A percentile compares a stretch with the other conserved stretches of the same genome.
Evolutionary conservation across 2,888 invertebrate species (phyloP).

Genomic region (Mimumesa dahlbomi): DNA sequence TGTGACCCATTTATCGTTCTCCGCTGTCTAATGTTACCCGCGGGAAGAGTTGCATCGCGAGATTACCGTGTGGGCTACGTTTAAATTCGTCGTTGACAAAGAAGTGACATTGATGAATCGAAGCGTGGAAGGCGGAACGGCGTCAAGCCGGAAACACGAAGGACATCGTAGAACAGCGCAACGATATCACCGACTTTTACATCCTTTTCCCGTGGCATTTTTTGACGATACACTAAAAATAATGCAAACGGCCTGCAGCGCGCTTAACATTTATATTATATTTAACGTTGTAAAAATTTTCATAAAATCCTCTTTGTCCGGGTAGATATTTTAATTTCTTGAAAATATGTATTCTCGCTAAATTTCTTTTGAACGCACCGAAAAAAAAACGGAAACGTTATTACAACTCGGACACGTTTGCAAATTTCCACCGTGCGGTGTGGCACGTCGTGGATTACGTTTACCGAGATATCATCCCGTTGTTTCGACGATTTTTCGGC

Average conservation of each 20-base stretch:
- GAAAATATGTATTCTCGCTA: background rate
- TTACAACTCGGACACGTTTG: no score
- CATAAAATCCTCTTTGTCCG: no score
- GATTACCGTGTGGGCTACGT: conserved; percentile 48
- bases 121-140: conserved; percentile 8
- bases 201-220: conserved; percentile 41
- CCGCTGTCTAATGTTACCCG: conserved; percentile 65
- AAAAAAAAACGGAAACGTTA: no score
- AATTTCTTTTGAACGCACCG: background rate
- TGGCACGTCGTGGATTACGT: no score
- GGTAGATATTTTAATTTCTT: no score
- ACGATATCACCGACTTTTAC: conserved; percentile 34
- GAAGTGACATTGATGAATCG: conserved; percentile 48
- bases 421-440: no score
- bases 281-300: no score
- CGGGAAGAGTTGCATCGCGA: conserved; percentile 57
- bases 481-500: background rate
- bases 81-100: conserved; percentile 53
- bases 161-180: conserved; percentile 32
- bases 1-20: conserved; percentile 75
- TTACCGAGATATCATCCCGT: background rate
- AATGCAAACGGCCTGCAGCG: no score
- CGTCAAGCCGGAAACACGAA: conserved; percentile 42
- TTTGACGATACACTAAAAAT: conserved; percentile 4
- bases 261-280: no score